Percentiles rank a stretch among this genome's conserved stretches.
These are phyloP conservation scores for Leptopilina drosophilae DNA, from an alignment of 2,888 invertebrate genomes.

Conservation along the genomic window DNA sequence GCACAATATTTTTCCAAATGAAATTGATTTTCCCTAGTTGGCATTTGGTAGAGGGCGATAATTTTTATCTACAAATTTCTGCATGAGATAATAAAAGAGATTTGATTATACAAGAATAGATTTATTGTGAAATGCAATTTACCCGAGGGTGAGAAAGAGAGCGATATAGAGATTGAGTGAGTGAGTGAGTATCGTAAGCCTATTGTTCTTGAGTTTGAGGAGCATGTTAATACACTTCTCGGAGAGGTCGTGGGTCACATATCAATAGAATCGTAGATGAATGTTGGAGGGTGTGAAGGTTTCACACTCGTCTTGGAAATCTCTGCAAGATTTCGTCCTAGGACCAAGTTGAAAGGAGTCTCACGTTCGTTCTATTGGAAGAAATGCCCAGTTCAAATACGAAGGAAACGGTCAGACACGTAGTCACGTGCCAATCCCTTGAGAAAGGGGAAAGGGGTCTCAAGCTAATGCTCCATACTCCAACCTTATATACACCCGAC, in stretches of 20 bases:
- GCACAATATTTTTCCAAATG: too few relatives aligned
- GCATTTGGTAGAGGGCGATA: too few relatives aligned
- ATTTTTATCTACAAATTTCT: too few relatives aligned
- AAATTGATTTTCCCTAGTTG: too few relatives aligned
- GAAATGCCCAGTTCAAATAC: constrained; percentile 62
- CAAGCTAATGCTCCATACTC: constrained; percentile 55
- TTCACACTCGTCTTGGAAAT: constrained; percentile 61
- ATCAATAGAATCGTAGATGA: constrained; percentile 59
- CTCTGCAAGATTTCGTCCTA: constrained; percentile 67
- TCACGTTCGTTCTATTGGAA: constrained; percentile 67
- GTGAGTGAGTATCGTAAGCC: constrained; percentile 11
- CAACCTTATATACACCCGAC: background rate
- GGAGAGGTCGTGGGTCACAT: constrained; percentile 30
- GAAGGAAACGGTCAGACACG: constrained; percentile 62
- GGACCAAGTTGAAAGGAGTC: constrained; percentile 67
- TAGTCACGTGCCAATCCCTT: constrained; percentile 65
- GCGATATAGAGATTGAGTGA: background rate
- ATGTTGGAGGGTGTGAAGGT: constrained; percentile 60
- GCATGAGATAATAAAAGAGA: too few relatives aligned
- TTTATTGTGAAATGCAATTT: too few relatives aligned
- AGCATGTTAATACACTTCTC: constrained; percentile 36
- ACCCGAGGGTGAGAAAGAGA: background rate
- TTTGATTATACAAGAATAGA: too few relatives aligned
- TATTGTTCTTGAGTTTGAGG: constrained; percentile 18
- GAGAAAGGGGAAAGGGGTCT: constrained; percentile 47